Evolutionary conservation across 2,888 invertebrate species (phyloP).

Genomic region (Mythimna pallens): DNA sequence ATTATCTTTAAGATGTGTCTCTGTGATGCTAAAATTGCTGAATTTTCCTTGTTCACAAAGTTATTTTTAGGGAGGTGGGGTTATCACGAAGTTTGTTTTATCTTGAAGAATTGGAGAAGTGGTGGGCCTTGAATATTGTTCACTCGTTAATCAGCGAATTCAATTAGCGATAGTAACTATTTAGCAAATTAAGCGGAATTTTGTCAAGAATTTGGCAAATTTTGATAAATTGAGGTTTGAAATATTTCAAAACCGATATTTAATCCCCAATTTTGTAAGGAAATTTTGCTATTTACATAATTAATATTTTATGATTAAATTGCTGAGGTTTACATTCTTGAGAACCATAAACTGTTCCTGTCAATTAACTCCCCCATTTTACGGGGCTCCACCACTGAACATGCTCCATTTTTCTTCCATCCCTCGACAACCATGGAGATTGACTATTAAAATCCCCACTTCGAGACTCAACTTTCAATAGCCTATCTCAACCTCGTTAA

Average conservation of each 20-base stretch:
- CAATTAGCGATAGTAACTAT: conserved; percentile 52
- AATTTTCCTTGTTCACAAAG: conserved; percentile 61
- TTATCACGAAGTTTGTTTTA: conserved; percentile 61
- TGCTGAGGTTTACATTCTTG: not conserved
- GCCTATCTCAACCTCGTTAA: conserved; percentile 54
- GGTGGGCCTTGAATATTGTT: conserved; percentile 44
- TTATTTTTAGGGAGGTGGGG: conserved; percentile 51
- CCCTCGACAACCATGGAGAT: conserved; percentile 37
- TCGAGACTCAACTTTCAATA: conserved; percentile 46
- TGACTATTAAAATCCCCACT: conserved; percentile 50
- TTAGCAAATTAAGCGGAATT: conserved; percentile 24
- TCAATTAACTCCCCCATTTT: conserved; percentile 20
- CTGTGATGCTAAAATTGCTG: conserved; percentile 53
- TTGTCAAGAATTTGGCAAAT: conserved; percentile 20
- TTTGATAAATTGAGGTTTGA: conserved; percentile 21
- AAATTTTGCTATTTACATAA: conserved; percentile 8
- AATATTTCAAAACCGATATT: conserved; percentile 8
- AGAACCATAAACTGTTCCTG: not conserved
- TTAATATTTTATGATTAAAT: not conserved
- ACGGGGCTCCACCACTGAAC: not conserved
- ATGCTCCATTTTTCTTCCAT: conserved; percentile 34
- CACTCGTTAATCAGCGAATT: conserved; percentile 48
- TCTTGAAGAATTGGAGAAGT: conserved; percentile 48
- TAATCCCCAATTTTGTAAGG: not conserved
- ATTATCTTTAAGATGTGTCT: conserved; percentile 63